These are phyloP conservation scores for Holcopasites calliopsidis DNA, from an alignment of 1,140 invertebrate species.

Conservation along the genomic window DNA sequence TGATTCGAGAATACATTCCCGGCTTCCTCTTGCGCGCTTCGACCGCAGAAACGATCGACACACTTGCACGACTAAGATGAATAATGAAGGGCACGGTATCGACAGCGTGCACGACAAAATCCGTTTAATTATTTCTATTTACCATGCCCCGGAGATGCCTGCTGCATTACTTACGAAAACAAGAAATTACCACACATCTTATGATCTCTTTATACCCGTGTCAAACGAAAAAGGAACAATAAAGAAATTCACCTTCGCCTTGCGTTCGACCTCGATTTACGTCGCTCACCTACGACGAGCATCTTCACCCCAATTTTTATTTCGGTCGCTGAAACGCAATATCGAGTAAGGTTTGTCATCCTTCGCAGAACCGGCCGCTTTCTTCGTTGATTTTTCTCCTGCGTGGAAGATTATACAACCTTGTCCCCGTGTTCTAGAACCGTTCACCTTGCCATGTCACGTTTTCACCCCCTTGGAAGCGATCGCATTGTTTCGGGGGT, in stretches of 20 bases:
- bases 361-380: not conserved
- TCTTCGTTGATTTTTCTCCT: not conserved
- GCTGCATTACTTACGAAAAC: not conserved
- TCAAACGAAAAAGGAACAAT: too few relatives aligned
- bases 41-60: constrained; percentile 17
- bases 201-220: too few relatives aligned
- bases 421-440: not conserved
- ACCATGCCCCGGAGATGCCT: not conserved
- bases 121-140: constrained; percentile 15
- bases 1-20: constrained; percentile 27
- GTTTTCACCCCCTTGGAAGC: not conserved
- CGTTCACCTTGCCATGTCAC: not conserved
- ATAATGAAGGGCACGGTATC: constrained; percentile 35
- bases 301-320: too few relatives aligned
- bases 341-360: not conserved
- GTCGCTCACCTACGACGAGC: too few relatives aligned
- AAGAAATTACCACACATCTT: too few relatives aligned
- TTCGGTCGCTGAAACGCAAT: too few relatives aligned
- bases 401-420: not conserved
- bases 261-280: too few relatives aligned
- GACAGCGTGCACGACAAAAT: not conserved
- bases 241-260: too few relatives aligned
- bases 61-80: not conserved
- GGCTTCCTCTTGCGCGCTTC: constrained; percentile 24
- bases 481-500: not conserved